Base-by-base conservation (phyloP, 2,888 invertebrate genomes). In the Thelaira solivaga region DNA sequence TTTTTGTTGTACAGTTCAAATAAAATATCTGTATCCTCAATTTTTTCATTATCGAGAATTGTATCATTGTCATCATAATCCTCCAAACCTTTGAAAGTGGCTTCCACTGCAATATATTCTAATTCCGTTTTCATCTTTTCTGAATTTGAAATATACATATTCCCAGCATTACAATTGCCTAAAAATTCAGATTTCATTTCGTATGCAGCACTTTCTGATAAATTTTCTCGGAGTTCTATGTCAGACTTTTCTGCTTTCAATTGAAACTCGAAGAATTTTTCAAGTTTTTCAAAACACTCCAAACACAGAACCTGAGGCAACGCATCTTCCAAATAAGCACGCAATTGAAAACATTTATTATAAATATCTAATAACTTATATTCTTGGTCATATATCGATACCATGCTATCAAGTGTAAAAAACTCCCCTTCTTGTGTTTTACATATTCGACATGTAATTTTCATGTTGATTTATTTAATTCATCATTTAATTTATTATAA, bases 401-500 rank as follows among this genome's bases (percentile, higher is more conserved):
- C 57, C n/a, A 13, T 36, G 29, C 76, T 80, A 8, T 82, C 82
- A 22, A 83, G 62, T 1, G 72, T 76, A 7, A 82, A 55, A 13
- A 83, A 82, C 22, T 81, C 80, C 0, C 77, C 81, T 18, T 43
- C 29, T 18, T 39, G 65, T 45, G 72, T 49, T 20, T 59, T 69
- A 29, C 83, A 83, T 64, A 82, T 79, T n/a, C 83, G 78, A 49
- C 83, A 83, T 4, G 55, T 75, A 34, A 77, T 67, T 68, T 77
- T 67, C 77, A 77, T 77, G 43, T 36, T 53, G 10, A 18, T 41
- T 34, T 31, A 45, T 26, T 26, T n/a, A 18, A n/a, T 13, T 16
- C 6, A 13, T 24, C 13, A 8, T 31, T 39, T 45, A n/a, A n/a
- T 8, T 57, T 41, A n/a, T n/a, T n/a, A n/a, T n/a, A n/a, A n/a